Conservation (phyloP, 1,140 invertebrate genomes). For the Myzus persicae region DNA sequence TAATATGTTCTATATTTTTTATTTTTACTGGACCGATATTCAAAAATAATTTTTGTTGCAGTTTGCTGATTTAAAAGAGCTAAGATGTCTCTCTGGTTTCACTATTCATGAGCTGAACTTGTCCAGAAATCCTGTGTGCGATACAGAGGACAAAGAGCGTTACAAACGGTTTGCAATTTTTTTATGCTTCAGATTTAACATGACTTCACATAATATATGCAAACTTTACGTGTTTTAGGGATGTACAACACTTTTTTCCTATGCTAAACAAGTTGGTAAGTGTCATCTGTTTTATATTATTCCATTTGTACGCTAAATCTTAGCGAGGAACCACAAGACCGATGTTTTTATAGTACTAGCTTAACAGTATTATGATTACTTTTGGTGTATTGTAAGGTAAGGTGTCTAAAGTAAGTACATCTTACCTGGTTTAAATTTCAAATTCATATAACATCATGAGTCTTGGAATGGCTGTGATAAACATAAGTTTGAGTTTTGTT, state of each 20-base stretch:
- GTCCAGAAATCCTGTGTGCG: constrained; percentile 24
- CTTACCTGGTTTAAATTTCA: constrained; percentile 43
- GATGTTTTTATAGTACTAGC: constrained; percentile 41
- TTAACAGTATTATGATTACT: constrained; percentile 40
- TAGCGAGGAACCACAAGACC: constrained; percentile 9
- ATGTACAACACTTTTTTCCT: constrained; percentile 45
- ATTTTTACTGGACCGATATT: not conserved
- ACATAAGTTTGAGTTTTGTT: not conserved
- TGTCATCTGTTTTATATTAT: constrained; percentile 27
- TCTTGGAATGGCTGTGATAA: not conserved
- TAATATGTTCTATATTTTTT: not conserved
- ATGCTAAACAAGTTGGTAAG: constrained; percentile 44
- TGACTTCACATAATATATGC: not conserved
- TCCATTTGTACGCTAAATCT: constrained; percentile 22
- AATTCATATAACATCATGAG: not conserved
- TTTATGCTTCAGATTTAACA: not conserved
- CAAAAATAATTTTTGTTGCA: not conserved
- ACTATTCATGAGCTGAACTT: constrained; percentile 46
- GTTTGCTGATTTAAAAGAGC: constrained; percentile 48
- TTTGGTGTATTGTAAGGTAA: constrained; percentile 47
- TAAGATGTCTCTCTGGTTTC: constrained; percentile 12
- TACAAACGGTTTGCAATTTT: constrained; percentile 22
- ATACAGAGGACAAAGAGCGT: constrained; percentile 52
- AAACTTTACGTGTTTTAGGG: not conserved
- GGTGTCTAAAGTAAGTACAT: constrained; percentile 50